Base-by-base conservation (phyloP, 2,797 vertebrate species). In the Sebastolobus alascanus region DNA sequence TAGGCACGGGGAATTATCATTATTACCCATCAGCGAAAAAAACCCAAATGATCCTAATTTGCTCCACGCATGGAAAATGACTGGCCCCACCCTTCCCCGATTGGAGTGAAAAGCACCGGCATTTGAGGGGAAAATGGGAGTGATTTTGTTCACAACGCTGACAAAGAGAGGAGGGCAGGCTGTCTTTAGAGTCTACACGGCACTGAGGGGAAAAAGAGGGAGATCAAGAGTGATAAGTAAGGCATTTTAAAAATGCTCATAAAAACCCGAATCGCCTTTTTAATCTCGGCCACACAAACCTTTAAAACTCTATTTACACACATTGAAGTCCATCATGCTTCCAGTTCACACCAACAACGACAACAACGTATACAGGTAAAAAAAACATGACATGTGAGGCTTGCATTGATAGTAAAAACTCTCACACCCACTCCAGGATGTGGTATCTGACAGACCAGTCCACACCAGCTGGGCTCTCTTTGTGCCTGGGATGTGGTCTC, bases 401-500 rank as follows among this genome's bases (percentile, higher is more conserved):
- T 81, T 61, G 84, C 87, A 92, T 88, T 82, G 84, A 92, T 86
- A 59, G 82, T 82, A 80, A 46, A 46, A 88, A 91, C 85, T 86
- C 92, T 90, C 89, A 90, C 86, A 89, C 89, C 89, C 92, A 89
- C 92, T 84, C 86, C 92, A 95, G 97, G 96, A 97, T 96, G 97
- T 97, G 95, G 94, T 89, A 93, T 95, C 93, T 84, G 91, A 94
- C 96, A 96, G 95, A 95, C 95, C 91, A 77, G 92, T 96, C 96
- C 96, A 95, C 95, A 95, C 96, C 96, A 97, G 97, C 96, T 97
- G 95, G 96, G 96, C 95, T 95, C 95, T 96, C 97, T 97, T 98
- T 98, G 96, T 98, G 95, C 96, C 95, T 91, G 91, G 89, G 96
- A 96, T 96, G 94, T 93, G 89, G 96, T 99, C 96, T 95, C 98